Evolutionary conservation across 2,797 vertebrate genomes (phyloP).

Genomic region (Gastrophryne carolinensis): DNA sequence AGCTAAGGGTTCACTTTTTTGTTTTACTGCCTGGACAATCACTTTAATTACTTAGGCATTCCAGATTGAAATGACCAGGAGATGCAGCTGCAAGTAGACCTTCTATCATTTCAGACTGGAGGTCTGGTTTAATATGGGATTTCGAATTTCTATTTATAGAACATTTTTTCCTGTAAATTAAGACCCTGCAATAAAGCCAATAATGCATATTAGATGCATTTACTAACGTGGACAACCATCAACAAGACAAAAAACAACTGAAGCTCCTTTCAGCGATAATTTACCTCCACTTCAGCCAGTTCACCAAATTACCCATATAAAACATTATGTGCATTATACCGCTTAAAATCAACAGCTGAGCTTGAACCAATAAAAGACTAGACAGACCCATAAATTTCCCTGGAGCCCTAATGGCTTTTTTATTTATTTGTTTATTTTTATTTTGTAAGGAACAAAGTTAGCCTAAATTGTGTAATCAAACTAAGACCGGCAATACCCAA

Average conservation of each 20-base stretch:
- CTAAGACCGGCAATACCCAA: no score
- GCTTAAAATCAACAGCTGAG: not conserved
- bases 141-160: no score
- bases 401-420: not conserved
- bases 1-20: no score
- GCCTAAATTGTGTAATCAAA: not conserved
- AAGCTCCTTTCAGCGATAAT: not conserved
- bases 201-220: not conserved
- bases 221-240: not conserved
- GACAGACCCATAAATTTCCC: not conserved
- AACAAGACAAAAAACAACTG: not conserved
- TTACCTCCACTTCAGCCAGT: not conserved
- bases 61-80: no score
- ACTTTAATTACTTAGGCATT: no score
- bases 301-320: conserved; percentile 6
- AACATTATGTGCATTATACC: conserved; percentile 1
- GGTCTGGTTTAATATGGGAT: no score
- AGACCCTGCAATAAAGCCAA: no score
- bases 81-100: no score
- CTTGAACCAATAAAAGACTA: conserved; percentile 15
- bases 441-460: not conserved
- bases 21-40: no score
- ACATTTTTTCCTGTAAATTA: no score
- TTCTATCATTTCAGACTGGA: no score
- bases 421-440: not conserved